phyloP scores from a whole-genome alignment of 2,888 invertebrate species.

The Merodon equestris region DNA sequence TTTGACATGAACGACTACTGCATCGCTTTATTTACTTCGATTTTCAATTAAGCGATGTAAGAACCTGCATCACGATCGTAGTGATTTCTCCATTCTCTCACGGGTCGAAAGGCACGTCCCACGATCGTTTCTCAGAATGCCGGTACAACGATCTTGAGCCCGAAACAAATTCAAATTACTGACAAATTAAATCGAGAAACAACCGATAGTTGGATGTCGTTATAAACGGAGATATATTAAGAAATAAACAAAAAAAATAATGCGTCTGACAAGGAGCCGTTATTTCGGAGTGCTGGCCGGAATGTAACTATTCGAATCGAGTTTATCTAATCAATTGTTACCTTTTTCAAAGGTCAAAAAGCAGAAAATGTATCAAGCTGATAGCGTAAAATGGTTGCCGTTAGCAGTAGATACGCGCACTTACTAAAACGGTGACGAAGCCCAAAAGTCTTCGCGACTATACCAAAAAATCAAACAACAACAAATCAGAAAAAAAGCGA shows the following conservation, averaged over 20 bases:
- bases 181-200: neutral
- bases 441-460: constrained; percentile 57
- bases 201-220: neutral
- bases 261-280: constrained; percentile 12
- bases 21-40: constrained; percentile 3
- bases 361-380: constrained; percentile 9
- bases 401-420: constrained; percentile 64
- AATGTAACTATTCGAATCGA: constrained; percentile 2
- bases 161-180: neutral
- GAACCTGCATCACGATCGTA: constrained; percentile 25
- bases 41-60: constrained; percentile 11
- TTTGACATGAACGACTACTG: constrained; percentile 13
- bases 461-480: constrained; percentile 24
- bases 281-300: constrained; percentile 3
- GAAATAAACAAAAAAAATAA: constrained; percentile 2
- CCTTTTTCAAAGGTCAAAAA: constrained; percentile 29
- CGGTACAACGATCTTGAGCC: neutral
- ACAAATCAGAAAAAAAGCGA: too few relatives aligned
- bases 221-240: too few relatives aligned
- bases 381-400: constrained; percentile 56
- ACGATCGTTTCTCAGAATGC: constrained; percentile 17
- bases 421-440: constrained; percentile 66
- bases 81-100: constrained; percentile 27
- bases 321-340: constrained; percentile 59
- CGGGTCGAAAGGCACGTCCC: constrained; percentile 40